phyloP scores from a whole-genome alignment of 2,888 invertebrate genomes.

The Pristionchus fissidentatus region DNA sequence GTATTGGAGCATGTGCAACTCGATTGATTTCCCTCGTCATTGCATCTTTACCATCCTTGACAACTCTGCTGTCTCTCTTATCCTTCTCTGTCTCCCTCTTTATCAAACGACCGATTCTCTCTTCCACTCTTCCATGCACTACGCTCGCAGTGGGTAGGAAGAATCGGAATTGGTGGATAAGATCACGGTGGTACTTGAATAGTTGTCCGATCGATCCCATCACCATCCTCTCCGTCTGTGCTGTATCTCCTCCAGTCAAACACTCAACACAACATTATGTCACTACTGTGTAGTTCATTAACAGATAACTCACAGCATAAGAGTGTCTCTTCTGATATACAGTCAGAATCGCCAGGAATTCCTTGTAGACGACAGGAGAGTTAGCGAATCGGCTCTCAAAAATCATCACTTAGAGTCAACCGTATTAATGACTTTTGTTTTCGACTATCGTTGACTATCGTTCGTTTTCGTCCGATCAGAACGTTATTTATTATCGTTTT shows the following conservation, averaged over 20 bases:
- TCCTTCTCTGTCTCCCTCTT: not conserved
- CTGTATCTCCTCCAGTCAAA: not conserved
- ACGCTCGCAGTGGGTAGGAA: conserved; percentile 26
- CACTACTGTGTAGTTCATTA: not conserved
- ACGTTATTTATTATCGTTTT: too few relatives aligned
- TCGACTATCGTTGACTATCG: too few relatives aligned
- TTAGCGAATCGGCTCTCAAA: conserved; percentile 32
- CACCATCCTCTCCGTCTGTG: not conserved
- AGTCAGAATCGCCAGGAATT: conserved; percentile 25
- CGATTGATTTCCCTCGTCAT: not conserved
- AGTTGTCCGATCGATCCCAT: conserved; percentile 10
- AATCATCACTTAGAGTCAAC: too few relatives aligned
- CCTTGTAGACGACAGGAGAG: conserved; percentile 25
- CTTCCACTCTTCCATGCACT: not conserved
- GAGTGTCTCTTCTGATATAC: conserved; percentile 5
- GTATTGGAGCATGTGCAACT: not conserved
- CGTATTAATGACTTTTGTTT: too few relatives aligned
- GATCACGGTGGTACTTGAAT: conserved; percentile 18
- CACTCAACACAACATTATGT: not conserved
- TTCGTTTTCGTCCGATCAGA: too few relatives aligned
- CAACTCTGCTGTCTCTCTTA: not conserved
- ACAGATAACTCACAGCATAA: not conserved
- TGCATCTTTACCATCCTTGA: not conserved
- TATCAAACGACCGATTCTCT: not conserved
- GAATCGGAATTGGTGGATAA: conserved; percentile 23